A percentile compares a stretch with the other conserved stretches of the same genome.
These are phyloP conservation scores for Tinea pellionella DNA, from an alignment of 2,888 invertebrate species.

Conservation along the genomic window DNA sequence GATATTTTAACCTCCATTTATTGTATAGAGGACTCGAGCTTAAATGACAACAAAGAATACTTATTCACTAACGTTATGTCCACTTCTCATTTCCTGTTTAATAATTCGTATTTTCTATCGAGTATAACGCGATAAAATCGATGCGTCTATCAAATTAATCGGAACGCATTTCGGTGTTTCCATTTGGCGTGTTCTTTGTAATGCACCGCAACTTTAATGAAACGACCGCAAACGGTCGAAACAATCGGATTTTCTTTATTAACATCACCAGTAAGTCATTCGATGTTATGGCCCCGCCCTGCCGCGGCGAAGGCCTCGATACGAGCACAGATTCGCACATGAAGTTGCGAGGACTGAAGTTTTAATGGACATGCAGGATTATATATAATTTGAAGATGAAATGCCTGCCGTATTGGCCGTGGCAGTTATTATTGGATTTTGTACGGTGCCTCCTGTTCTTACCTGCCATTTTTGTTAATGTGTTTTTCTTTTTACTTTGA, in stretches of 20 bases:
- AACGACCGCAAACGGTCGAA: slow-evolving; percentile 34
- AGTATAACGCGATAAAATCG: not conserved
- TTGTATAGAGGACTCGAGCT: not conserved
- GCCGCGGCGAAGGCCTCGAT: slow-evolving; percentile 7
- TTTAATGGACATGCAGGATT: slow-evolving; percentile 13
- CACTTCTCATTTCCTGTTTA: not conserved
- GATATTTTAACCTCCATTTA: slow-evolving; percentile 7
- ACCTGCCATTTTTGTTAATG: not conserved
- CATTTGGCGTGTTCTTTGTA: slow-evolving; percentile 6
- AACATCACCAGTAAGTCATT: slow-evolving; percentile 19
- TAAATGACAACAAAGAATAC: not conserved
- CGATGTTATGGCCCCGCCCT: slow-evolving; percentile 15
- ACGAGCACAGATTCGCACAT: slow-evolving; percentile 12
- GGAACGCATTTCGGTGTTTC: slow-evolving; percentile 13
- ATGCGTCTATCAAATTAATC: slow-evolving; percentile 1
- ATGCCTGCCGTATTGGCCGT: not conserved
- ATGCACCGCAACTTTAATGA: slow-evolving; percentile 18
- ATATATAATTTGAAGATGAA: slow-evolving; percentile 1
- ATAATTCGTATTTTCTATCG: not conserved
- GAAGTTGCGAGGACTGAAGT: slow-evolving; percentile 7
- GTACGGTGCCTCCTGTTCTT: slow-evolving; percentile 1
- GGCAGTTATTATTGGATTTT: slow-evolving; percentile 8
- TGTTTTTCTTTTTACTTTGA: not conserved
- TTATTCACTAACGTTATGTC: not conserved
- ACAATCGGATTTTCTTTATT: slow-evolving; percentile 21